phyloP scores from a whole-genome alignment of 2,888 invertebrate genomes.

The Disparrhopalites patrizii region DNA sequence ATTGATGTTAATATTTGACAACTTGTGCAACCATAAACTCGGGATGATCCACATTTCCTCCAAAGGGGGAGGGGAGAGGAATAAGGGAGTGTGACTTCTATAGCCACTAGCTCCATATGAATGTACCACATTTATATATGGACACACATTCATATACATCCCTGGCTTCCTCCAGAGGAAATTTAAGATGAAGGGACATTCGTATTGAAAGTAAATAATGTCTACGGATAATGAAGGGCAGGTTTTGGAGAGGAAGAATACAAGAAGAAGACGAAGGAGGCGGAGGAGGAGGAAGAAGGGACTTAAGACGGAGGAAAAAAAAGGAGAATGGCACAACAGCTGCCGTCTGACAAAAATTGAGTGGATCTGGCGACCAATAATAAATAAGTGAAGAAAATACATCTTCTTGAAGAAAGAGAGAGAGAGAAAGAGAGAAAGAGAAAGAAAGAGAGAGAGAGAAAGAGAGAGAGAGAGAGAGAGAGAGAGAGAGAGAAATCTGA shows the following conservation, averaged over 20 bases:
- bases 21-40: not conserved
- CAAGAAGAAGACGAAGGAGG: not conserved
- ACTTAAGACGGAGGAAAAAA: constrained; percentile 2
- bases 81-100: no score
- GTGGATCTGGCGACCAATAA: constrained; percentile 24
- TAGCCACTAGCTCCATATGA: no score
- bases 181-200: constrained; percentile 17
- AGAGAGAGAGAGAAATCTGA: constrained; percentile 21
- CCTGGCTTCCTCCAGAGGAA: no score
- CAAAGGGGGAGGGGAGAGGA: not conserved
- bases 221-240: constrained; percentile 15
- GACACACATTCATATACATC: no score
- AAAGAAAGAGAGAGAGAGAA: no score
- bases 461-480: no score
- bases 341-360: constrained; percentile 25
- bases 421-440: no score
- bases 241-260: not conserved
- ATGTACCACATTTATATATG: not conserved
- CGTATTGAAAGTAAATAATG: constrained; percentile 16
- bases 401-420: no score
- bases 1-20: constrained; percentile 4
- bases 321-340: constrained; percentile 13
- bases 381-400: constrained; percentile 23
- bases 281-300: not conserved
- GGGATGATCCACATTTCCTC: not conserved